Evolutionary conservation across 2,888 invertebrate genomes (phyloP).

Genomic region (Tanytarsus gracilentus): DNA sequence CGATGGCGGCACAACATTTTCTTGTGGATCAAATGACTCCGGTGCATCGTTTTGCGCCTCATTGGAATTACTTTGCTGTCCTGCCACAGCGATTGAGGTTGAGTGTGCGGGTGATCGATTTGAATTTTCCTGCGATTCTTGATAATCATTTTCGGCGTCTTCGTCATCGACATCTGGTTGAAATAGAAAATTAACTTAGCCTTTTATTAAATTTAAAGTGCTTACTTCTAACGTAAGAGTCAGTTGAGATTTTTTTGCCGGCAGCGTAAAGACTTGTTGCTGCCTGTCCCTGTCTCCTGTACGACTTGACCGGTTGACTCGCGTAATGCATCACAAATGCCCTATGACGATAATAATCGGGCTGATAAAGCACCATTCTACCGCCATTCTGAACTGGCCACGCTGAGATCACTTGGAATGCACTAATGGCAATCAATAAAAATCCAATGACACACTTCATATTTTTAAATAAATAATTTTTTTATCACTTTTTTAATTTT

Average conservation of each 20-base stretch:
- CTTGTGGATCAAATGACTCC: conserved; percentile 21
- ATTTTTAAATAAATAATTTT: too few species aligned
- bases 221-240: conserved; percentile 41
- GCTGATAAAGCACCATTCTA: conserved; percentile 31
- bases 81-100: too few species aligned
- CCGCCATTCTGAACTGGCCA: conserved; percentile 1
- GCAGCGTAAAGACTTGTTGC: conserved; percentile 39
- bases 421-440: conserved; percentile 19
- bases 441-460: conserved; percentile 30
- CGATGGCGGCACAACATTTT: too few species aligned
- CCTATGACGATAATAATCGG: conserved; percentile 35
- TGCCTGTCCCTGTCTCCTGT: conserved; percentile 11
- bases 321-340: conserved; percentile 39
- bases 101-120: too few species aligned
- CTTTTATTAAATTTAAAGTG: neutral
- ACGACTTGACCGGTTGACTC: conserved; percentile 34
- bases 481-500: too few species aligned
- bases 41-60: neutral
- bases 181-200: too few species aligned
- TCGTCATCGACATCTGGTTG: conserved; percentile 31
- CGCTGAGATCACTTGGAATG: conserved; percentile 18
- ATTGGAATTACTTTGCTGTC: too few species aligned
- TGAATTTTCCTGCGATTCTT: too few species aligned
- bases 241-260: conserved; percentile 40
- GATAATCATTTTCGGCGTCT: too few species aligned